phyloP scores from a whole-genome alignment of 2,113 vertebrate genomes.

The Lagopus leucura region DNA sequence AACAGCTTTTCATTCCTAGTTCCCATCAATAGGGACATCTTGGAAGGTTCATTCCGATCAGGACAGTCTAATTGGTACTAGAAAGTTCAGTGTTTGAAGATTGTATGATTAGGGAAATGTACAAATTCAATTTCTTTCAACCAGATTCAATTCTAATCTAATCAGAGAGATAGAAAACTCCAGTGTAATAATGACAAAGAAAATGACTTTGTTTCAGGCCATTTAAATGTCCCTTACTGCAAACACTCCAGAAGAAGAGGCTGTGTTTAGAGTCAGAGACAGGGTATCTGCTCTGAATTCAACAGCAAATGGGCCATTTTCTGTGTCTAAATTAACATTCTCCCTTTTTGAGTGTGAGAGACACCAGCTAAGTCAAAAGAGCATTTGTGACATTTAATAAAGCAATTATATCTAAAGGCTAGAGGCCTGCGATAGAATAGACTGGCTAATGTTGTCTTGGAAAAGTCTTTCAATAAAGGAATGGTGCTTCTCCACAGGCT shows the following conservation, averaged over 20 bases:
- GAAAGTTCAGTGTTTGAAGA: slow-evolving; percentile 70
- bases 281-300: slow-evolving; percentile 52
- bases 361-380: slow-evolving; percentile 61
- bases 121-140: slow-evolving; percentile 75
- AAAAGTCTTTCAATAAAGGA: neutral
- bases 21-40: slow-evolving; percentile 55
- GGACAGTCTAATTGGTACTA: slow-evolving; percentile 66
- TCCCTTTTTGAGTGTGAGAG: slow-evolving; percentile 44
- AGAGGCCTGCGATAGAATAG: neutral
- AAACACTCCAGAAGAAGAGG: slow-evolving; percentile 41
- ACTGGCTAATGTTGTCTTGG: neutral
- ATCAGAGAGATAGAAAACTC: slow-evolving; percentile 75
- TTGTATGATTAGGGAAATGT: slow-evolving; percentile 74
- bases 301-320: slow-evolving; percentile 45
- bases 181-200: slow-evolving; percentile 65
- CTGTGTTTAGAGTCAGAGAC: slow-evolving; percentile 8
- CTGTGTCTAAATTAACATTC: slow-evolving; percentile 8
- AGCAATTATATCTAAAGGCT: slow-evolving; percentile 65
- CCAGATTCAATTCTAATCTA: slow-evolving; percentile 77
- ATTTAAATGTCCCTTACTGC: slow-evolving; percentile 58
- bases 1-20: slow-evolving; percentile 35
- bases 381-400: slow-evolving; percentile 55
- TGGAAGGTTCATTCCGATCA: slow-evolving; percentile 8
- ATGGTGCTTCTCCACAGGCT: slow-evolving; percentile 1
- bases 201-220: slow-evolving; percentile 62